Conservation (phyloP, 2,797 vertebrate species). For the Urophycis tenuis region DNA sequence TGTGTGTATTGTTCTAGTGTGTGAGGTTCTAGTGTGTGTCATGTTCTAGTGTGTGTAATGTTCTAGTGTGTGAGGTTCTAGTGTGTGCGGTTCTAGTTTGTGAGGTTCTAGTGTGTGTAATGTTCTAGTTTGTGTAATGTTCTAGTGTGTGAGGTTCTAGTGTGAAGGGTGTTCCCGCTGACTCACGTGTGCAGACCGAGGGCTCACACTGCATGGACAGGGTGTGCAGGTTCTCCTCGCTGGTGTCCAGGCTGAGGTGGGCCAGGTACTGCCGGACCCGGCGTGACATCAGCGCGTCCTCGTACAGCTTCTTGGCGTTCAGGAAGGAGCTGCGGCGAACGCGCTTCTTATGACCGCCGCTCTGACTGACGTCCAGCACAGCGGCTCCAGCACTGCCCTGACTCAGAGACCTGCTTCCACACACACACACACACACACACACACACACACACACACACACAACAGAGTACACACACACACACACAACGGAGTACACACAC, state of each 20-base stretch:
- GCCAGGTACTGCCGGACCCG: constrained; percentile 96
- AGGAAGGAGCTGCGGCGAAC: constrained; percentile 97
- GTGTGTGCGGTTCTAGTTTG: too few relatives aligned
- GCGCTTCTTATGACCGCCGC: constrained; percentile 91
- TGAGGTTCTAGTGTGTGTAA: too few relatives aligned
- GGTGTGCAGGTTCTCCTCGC: constrained; percentile 93
- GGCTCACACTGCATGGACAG: constrained; percentile 93
- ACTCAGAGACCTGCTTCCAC: constrained; percentile 85
- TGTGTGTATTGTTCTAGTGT: too few relatives aligned
- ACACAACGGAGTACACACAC: background rate
- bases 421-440: background rate
- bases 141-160: background rate
- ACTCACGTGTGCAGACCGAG: constrained; percentile 90
- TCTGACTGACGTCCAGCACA: constrained; percentile 89
- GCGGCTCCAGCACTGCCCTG: constrained; percentile 92
- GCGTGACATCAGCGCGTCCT: constrained; percentile 97
- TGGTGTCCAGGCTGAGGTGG: constrained; percentile 89
- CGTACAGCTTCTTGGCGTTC: constrained; percentile 98
- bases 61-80: too few relatives aligned
- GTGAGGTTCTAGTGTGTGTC: too few relatives aligned
- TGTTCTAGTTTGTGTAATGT: background rate
- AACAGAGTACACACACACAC: background rate
- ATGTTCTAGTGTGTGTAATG: too few relatives aligned
- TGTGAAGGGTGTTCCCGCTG: background rate
- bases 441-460: constrained; percentile 1